phyloP scores from a whole-genome alignment of 1,140 invertebrate genomes.

The Littorina saxatilis region DNA sequence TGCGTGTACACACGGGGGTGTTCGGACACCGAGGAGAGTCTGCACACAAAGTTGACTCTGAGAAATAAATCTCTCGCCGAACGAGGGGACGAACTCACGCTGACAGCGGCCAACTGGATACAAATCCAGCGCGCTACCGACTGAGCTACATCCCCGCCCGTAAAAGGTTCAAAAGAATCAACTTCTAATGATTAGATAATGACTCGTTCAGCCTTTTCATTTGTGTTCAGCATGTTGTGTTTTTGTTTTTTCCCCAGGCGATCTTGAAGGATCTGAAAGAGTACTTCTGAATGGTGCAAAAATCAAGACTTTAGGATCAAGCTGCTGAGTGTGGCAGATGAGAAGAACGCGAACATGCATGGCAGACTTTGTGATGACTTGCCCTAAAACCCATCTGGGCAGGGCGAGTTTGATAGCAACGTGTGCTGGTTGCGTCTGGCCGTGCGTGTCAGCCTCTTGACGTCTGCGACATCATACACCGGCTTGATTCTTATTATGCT shows the following conservation, averaged over 20 bases:
- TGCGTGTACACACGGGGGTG: too few relatives aligned
- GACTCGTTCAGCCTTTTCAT: too few relatives aligned
- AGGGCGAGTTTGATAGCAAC: slow-evolving; percentile 21
- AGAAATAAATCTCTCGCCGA: too few relatives aligned
- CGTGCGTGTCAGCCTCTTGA: not conserved
- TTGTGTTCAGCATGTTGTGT: too few relatives aligned
- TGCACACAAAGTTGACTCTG: too few relatives aligned
- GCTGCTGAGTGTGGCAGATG: slow-evolving; percentile 10
- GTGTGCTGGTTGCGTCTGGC: slow-evolving; percentile 31
- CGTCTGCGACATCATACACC: slow-evolving; percentile 6
- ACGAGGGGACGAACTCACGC: too few relatives aligned
- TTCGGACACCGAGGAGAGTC: too few relatives aligned
- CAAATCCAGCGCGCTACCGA: too few relatives aligned
- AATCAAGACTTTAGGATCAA: not conserved
- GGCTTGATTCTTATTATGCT: not conserved
- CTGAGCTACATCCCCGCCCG: too few relatives aligned
- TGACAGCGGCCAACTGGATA: too few relatives aligned
- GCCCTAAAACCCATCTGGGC: slow-evolving; percentile 23
- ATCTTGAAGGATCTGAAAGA: not conserved
- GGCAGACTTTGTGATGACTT: slow-evolving; percentile 22
- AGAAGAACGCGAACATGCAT: not conserved
- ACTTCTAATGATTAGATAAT: too few relatives aligned
- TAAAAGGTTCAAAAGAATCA: too few relatives aligned
- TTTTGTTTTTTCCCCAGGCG: not conserved
- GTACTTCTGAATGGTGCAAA: slow-evolving; percentile 28